phyloP scores from a whole-genome alignment of 2,113 vertebrate genomes.

The Lonchura striata region DNA sequence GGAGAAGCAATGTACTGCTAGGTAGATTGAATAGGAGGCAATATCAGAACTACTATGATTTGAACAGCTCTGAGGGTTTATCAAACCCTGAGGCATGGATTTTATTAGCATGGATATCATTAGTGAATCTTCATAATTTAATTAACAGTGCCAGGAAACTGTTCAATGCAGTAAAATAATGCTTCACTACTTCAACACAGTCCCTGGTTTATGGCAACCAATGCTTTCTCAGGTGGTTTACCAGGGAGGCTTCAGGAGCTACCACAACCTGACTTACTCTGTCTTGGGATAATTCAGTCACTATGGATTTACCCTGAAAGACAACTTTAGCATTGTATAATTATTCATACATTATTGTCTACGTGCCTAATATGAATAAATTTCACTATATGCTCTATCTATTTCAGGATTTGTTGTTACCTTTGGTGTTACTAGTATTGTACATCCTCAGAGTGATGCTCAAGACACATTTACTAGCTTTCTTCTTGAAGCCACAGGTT shows the following conservation, averaged over 20 bases:
- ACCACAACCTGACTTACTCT: neutral
- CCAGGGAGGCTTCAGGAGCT: neutral
- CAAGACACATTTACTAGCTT: neutral
- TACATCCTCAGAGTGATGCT: neutral
- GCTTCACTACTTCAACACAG: neutral
- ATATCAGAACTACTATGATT: neutral
- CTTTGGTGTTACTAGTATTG: neutral
- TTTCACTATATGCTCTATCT: neutral
- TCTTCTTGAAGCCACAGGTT: neutral
- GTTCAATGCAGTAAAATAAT: neutral
- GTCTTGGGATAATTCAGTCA: neutral
- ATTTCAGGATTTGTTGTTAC: neutral
- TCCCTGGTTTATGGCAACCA: neutral
- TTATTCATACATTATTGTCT: neutral
- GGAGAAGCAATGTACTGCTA: neutral
- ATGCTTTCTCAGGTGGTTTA: neutral
- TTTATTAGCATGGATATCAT: neutral
- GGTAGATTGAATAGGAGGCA: neutral
- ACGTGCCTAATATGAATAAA: neutral
- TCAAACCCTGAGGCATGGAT: neutral
- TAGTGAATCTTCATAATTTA: neutral
- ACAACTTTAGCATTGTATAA: neutral
- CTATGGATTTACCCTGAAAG: neutral
- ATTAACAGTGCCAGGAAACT: neutral
- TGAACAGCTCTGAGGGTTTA: neutral